Conservation (phyloP, 2,797 vertebrate genomes). For the Mustela erminea region DNA sequence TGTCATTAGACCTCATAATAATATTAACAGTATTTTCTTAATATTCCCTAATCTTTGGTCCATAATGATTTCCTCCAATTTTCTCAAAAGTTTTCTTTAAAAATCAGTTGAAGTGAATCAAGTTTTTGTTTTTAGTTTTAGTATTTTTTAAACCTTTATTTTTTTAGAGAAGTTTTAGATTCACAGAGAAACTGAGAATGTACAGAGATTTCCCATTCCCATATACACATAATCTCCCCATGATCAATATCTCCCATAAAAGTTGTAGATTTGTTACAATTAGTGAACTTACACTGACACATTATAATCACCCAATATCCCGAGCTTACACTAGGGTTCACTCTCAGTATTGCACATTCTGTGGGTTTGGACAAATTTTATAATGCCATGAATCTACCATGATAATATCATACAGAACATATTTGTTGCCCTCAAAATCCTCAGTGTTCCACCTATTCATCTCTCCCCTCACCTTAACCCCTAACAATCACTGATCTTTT, state of each 20-base stretch:
- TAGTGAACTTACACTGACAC: neutral
- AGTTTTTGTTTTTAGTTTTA: neutral
- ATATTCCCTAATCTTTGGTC: neutral
- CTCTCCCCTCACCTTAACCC: neutral
- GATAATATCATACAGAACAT: neutral
- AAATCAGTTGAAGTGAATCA: neutral
- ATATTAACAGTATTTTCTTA: neutral
- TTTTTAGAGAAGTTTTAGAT: neutral
- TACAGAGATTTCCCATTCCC: neutral
- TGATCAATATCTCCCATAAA: neutral
- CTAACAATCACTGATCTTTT: neutral
- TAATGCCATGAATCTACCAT: neutral
- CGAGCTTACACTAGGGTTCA: neutral
- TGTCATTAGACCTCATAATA: neutral
- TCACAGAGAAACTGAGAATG: neutral
- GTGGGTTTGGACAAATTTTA: neutral
- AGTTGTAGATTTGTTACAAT: neutral
- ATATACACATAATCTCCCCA: no score
- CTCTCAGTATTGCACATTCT: neutral
- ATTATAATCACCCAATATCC: neutral
- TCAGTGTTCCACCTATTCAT: neutral
- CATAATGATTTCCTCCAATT: neutral
- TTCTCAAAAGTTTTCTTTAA: neutral
- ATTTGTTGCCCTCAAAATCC: neutral
- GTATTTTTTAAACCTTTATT: neutral